Percentiles rank a stretch among this genome's conserved stretches.
Conservation (phyloP, 1,140 invertebrate species). For the Notospermus geniculatus region DNA sequence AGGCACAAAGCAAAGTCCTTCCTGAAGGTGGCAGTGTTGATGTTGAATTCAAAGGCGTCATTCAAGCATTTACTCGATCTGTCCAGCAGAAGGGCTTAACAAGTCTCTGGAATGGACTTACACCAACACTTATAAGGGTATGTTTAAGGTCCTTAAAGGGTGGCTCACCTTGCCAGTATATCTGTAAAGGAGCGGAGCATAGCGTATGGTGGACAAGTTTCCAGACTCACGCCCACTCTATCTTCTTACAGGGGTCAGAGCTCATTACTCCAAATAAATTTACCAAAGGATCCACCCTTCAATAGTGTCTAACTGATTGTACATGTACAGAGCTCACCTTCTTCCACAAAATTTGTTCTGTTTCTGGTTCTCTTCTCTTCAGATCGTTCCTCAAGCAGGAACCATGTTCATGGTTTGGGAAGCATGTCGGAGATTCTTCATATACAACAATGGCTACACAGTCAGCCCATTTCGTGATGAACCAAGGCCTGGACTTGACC, state of each 20-base stretch:
- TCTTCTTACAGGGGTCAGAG: too few species aligned
- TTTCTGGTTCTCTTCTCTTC: background rate
- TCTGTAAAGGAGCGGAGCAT: too few species aligned
- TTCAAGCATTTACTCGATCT: background rate
- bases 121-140: constrained; percentile 4
- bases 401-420: constrained; percentile 4
- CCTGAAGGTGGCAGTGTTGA: constrained; percentile 5
- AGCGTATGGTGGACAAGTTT: too few species aligned
- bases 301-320: too few species aligned
- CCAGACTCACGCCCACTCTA: too few species aligned
- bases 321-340: too few species aligned
- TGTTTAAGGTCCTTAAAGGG: background rate
- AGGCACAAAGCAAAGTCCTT: constrained; percentile 1
- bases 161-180: too few species aligned
- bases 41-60: constrained; percentile 2
- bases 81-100: background rate
- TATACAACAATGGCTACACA: constrained; percentile 5
- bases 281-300: too few species aligned
- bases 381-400: constrained; percentile 5
- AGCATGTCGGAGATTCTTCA: background rate
- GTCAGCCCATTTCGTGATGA: background rate
- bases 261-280: too few species aligned
- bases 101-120: background rate
- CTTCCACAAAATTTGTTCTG: too few species aligned
- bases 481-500: constrained; percentile 5